phyloP scores from a whole-genome alignment of 2,797 vertebrate species.

The Ibycter americanus region DNA sequence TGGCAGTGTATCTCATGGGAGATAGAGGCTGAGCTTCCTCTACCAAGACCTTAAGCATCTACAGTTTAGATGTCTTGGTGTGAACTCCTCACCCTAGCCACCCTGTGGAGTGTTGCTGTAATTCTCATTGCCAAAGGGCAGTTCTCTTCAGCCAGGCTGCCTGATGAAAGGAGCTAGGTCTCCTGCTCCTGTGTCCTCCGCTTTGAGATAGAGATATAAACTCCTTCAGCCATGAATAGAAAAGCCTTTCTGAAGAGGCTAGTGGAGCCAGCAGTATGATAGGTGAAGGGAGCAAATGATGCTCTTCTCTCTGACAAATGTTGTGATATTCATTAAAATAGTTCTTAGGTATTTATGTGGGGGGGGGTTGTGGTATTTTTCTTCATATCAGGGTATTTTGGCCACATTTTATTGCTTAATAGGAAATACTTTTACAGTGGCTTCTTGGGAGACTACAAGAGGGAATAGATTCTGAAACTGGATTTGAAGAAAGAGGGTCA shows the following conservation, averaged over 20 bases:
- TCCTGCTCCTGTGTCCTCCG: not conserved
- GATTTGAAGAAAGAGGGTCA: not conserved
- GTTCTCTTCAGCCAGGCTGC: not conserved
- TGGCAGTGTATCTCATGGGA: not conserved
- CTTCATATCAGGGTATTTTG: not conserved
- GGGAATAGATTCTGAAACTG: not conserved
- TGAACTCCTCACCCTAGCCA: not conserved
- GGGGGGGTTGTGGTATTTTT: not conserved
- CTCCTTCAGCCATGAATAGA: not conserved
- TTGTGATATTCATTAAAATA: not conserved
- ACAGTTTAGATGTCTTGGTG: not conserved
- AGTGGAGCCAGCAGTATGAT: not conserved
- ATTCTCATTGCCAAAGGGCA: not conserved
- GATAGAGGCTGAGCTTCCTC: not conserved
- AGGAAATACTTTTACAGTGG: not conserved
- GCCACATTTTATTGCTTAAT: not conserved
- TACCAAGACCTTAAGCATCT: not conserved
- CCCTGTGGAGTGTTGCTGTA: not conserved
- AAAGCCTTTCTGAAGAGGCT: not conserved
- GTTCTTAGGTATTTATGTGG: not conserved
- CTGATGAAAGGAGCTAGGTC: not conserved
- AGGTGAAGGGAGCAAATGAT: not conserved
- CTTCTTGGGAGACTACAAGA: not conserved
- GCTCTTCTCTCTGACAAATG: not conserved
- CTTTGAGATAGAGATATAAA: not conserved